Evolutionary conservation across 2,888 invertebrate species (phyloP), one percentile per base, ranked within the genome.

Genomic region (Acholoe squamosa): DNA sequence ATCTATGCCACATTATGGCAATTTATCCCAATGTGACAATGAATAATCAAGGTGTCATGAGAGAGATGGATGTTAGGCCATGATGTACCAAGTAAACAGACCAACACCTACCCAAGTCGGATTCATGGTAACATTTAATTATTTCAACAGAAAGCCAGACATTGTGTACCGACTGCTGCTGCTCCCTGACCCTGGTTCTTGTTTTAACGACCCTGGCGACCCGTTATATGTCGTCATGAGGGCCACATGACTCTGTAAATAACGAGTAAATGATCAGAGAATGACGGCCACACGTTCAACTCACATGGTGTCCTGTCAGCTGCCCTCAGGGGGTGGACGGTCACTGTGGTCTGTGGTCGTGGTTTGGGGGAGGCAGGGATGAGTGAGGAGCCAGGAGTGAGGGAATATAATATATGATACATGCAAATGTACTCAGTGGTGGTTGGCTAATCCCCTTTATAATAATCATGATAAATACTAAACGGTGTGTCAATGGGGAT

Each of bases 161-260:
- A 61, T n/a, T 61, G 43, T 43, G 61, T 61, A 61, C 61, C n/a
- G 61, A 12, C 10, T 10, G 10, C 61, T 10, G 10, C 61, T 61
- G 61, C 19, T 61, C 61, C n/a, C 61, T 61, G 61, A n/a, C 61
- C 71, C 71, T 28, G 3, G 25, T 28, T 5, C 16, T 16, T 71
- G 14, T 71, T 5, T 71, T 71, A 25, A 25, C 28, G 71, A 71
- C 71, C 71, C 31, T 14, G 14, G 19, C n/a, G 71, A 28, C 28
- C 28, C 16, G 71, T 71, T 25, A 71, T 43, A 43, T 71, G 71
- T 25, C 71, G 71, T 71, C 71, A 71, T 71, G 71, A 71, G 28
- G 12, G 31, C 71, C 71, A 5, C 71, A 71, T 71, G 25, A 71
- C 71, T 71, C 28, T 71, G 71, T 71, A 71, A 71, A 71, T 71